These are phyloP conservation scores for Ochropleura plecta DNA, from an alignment of 2,888 invertebrate species.

Conservation along the genomic window DNA sequence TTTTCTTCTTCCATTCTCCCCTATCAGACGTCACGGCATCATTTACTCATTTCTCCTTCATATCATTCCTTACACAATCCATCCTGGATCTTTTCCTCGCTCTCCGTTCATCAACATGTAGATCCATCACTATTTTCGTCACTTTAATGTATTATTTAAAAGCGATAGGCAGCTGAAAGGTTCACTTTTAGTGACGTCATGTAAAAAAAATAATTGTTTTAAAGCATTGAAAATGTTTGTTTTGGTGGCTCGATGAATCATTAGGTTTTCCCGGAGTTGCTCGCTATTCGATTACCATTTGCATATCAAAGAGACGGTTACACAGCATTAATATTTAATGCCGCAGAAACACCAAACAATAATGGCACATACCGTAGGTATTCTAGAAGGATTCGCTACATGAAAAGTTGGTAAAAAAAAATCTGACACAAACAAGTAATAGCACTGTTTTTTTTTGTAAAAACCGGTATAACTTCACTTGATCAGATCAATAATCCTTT, in stretches of 20 bases:
- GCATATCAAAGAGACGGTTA: constrained; percentile 38
- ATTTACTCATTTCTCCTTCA: no score
- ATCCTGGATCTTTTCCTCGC: no score
- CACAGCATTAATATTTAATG: constrained; percentile 24
- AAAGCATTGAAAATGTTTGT: constrained; percentile 13
- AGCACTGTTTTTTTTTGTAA: neutral
- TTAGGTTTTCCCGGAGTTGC: constrained; percentile 46
- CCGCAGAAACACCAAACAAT: constrained; percentile 15
- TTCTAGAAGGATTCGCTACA: constrained; percentile 1
- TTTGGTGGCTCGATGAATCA: constrained; percentile 47
- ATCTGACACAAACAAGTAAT: no score
- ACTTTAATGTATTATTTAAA: no score
- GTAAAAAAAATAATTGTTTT: neutral
- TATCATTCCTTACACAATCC: no score
- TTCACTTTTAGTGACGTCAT: neutral
- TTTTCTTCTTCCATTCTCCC: no score
- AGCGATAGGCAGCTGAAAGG: neutral
- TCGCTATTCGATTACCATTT: constrained; percentile 37
- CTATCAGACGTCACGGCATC: no score
- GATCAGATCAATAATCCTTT: neutral
- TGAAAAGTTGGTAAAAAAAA: neutral
- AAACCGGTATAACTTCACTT: neutral
- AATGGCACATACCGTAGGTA: constrained; percentile 12
- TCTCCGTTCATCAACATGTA: no score
- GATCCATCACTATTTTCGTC: no score